Base-by-base conservation (phyloP, 1,140 invertebrate genomes). In the Orussus abietinus region DNA sequence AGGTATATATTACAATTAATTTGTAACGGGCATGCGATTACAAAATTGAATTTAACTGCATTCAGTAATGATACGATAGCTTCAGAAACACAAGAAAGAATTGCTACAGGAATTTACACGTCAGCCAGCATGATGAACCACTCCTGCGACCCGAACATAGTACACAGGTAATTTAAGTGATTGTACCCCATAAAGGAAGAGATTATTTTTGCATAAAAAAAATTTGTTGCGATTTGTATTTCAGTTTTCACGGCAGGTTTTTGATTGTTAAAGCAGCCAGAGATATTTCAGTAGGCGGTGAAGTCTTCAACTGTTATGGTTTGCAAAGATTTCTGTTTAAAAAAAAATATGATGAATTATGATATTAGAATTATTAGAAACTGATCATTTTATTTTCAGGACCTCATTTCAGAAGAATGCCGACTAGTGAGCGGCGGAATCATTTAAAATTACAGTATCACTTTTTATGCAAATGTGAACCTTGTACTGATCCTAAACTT, bases 81-180 rank as follows among this genome's bases (percentile, higher is more conserved):
- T 28, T 55, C 51, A 18, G 49, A 62, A 32, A 53, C 69, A 34
- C 77, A 87, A 59, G 74, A 79, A n/a, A 75, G 83, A 25, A 72
- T 89, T 25, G 88, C 85, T 7, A 87, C 86, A 17, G 91, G 85
- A 1, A 88, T 93, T 57, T 94, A 89, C 72, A 87, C 88, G 0
- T 84, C 87, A n/a, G 83, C 85, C 6, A 88, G 87, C 57, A 83
- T 93, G 74, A 85, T 93, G 82, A 94, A 94, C 68, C 91, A 94
- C 74, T 89, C 88, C 9, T 94, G 91, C 64, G 80, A 88, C 64
- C 83, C 90, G 5, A 88, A 85, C 59, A 85, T 92, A 39, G 83
- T 86, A 41, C 84, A 84, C 49, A 84, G 84, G 85, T 89, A 63
- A 52, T 29, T 41, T 13, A 10, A 5, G 1, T n/a, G n/a, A n/a